phyloP scores from a whole-genome alignment of 1,140 invertebrate species.

The Drosophila leontia region DNA sequence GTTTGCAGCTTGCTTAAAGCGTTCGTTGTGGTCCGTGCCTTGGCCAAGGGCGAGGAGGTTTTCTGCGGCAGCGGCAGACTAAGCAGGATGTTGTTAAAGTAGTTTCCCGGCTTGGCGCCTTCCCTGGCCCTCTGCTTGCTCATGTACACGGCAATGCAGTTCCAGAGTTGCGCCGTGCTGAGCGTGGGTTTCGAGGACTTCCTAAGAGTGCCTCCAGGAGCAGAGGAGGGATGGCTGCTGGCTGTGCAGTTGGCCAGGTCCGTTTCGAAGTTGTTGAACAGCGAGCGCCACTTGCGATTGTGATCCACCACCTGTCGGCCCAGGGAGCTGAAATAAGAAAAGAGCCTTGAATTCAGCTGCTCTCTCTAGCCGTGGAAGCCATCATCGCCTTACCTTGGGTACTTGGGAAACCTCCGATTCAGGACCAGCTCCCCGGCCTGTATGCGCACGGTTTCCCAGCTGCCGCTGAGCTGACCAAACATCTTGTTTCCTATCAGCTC shows the following conservation, averaged over 20 bases:
- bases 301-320: conserved; percentile 68
- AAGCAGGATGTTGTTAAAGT: conserved; percentile 78
- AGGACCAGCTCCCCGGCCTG: conserved; percentile 90
- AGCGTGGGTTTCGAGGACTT: conserved; percentile 42
- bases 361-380: neutral
- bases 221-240: neutral
- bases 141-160: conserved; percentile 87
- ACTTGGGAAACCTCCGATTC: conserved; percentile 87
- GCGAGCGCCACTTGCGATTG: conserved; percentile 70
- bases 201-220: conserved; percentile 46
- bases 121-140: conserved; percentile 85
- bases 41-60: conserved; percentile 35
- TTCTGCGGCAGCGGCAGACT: conserved; percentile 69
- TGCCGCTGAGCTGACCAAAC: conserved; percentile 89
- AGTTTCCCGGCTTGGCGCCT: conserved; percentile 64
- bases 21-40: conserved; percentile 41
- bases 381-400: conserved; percentile 88
- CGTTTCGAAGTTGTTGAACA: conserved; percentile 80
- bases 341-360: neutral
- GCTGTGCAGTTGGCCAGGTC: conserved; percentile 65
- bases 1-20: conserved; percentile 35
- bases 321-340: conserved; percentile 43
- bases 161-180: conserved; percentile 74
- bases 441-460: conserved; percentile 94
- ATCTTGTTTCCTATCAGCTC: conserved; percentile 78